Percentiles rank a stretch among this genome's conserved stretches.
Evolutionary conservation across 2,888 invertebrate genomes (phyloP).

Genomic region (Macrophya annulata): DNA sequence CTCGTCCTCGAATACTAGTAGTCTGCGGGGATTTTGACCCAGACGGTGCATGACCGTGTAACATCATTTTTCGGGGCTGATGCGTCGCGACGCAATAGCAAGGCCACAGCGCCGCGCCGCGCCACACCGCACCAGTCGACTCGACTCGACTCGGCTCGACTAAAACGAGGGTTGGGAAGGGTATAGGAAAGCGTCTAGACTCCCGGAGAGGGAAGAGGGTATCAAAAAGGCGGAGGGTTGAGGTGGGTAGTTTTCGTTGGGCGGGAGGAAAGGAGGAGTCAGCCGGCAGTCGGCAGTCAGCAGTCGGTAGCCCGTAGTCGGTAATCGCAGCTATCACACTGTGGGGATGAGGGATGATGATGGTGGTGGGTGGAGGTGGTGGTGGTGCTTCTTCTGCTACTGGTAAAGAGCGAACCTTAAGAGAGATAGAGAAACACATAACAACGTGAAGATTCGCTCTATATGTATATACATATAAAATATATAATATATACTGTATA

Average conservation of each 20-base stretch:
- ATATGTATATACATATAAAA: too few relatives aligned
- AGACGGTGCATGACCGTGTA: slow-evolving; percentile 58
- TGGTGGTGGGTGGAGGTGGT: too few relatives aligned
- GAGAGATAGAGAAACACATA: slow-evolving; percentile 61
- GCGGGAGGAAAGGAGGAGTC: slow-evolving; percentile 45
- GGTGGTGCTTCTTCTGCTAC: slow-evolving; percentile 52
- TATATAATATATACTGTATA: too few relatives aligned
- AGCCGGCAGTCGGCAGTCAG: slow-evolving; percentile 58
- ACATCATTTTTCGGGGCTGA: slow-evolving; percentile 52
- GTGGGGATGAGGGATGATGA: slow-evolving; percentile 63
- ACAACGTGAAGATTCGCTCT: slow-evolving; percentile 63
- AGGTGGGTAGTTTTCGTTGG: slow-evolving; percentile 50
- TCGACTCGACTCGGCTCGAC: too few relatives aligned
- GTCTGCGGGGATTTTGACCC: slow-evolving; percentile 49
- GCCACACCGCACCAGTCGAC: neutral
- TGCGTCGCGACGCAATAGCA: slow-evolving; percentile 63
- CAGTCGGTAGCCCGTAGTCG: neutral
- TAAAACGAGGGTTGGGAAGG: slow-evolving; percentile 58
- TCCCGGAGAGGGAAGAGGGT: slow-evolving; percentile 43
- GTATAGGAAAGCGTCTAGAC: slow-evolving; percentile 71
- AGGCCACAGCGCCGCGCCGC: slow-evolving; percentile 60
- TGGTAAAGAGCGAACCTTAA: slow-evolving; percentile 47
- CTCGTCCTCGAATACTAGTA: neutral
- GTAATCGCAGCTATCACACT: slow-evolving; percentile 2
- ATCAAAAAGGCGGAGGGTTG: slow-evolving; percentile 44